phyloP scores from a whole-genome alignment of 2,888 invertebrate genomes.

The Rhogogaster chlorosoma region DNA sequence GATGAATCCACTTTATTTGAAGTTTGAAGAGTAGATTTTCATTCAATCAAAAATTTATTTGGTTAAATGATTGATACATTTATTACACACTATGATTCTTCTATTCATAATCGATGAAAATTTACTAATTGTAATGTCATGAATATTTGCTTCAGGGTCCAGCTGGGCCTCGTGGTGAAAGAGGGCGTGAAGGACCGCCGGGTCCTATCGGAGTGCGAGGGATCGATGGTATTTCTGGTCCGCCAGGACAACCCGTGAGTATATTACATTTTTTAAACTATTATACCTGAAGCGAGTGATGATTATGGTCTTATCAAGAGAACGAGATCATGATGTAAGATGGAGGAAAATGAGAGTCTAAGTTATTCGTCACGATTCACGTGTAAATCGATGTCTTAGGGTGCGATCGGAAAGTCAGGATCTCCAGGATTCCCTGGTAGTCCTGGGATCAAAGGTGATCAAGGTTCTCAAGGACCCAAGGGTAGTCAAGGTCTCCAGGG shows the following conservation, averaged over 20 bases:
- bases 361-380: constrained; percentile 16
- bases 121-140: background rate
- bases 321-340: constrained; percentile 26
- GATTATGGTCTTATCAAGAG: background rate
- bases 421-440: constrained; percentile 92
- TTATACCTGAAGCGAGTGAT: background rate
- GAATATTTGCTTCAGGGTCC: constrained; percentile 82
- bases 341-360: background rate
- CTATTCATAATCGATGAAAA: background rate
- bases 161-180: constrained; percentile 89
- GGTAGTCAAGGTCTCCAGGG: constrained; percentile 92
- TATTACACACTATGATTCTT: no score
- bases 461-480: constrained; percentile 87
- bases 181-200: constrained; percentile 90
- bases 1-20: background rate
- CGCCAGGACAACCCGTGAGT: constrained; percentile 87
- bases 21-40: background rate
- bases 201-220: constrained; percentile 89
- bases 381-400: constrained; percentile 78
- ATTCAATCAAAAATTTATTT: background rate
- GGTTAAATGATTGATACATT: background rate
- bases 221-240: constrained; percentile 88
- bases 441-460: constrained; percentile 90
- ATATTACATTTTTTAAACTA: background rate
- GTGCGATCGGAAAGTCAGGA: constrained; percentile 90